Evolutionary conservation across 2,888 invertebrate genomes (phyloP).

Genomic region (Marasmarcha lunaedactyla): DNA sequence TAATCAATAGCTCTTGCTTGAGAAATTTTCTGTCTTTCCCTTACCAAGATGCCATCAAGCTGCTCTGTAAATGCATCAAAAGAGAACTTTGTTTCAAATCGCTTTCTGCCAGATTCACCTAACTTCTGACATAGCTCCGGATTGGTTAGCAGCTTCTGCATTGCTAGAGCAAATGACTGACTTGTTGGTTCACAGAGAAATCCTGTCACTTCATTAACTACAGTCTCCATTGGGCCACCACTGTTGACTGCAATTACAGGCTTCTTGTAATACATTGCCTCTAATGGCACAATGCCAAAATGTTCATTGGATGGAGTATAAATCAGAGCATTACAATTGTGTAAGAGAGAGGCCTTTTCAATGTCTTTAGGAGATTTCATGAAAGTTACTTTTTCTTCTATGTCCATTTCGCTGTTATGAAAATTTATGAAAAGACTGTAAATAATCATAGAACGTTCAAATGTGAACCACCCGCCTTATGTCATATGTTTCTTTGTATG

Average conservation of each 20-base stretch:
- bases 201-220: slow-evolving; percentile 83
- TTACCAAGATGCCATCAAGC: slow-evolving; percentile 68
- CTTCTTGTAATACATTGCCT: slow-evolving; percentile 94
- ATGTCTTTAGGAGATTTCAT: slow-evolving; percentile 89
- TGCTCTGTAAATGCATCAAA: slow-evolving; percentile 82
- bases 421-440: too few relatives aligned
- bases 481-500: too few relatives aligned
- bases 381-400: slow-evolving; percentile 82
- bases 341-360: slow-evolving; percentile 85
- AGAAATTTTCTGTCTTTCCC: slow-evolving; percentile 52
- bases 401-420: slow-evolving; percentile 72
- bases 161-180: slow-evolving; percentile 81
- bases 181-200: slow-evolving; percentile 80
- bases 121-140: slow-evolving; percentile 72
- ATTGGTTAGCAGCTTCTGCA: slow-evolving; percentile 76
- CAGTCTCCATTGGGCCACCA: slow-evolving; percentile 96
- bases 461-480: too few relatives aligned
- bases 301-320: slow-evolving; percentile 98
- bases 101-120: slow-evolving; percentile 80
- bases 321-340: slow-evolving; percentile 80
- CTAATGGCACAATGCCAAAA: slow-evolving; percentile 98
- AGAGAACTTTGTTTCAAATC: slow-evolving; percentile 85
- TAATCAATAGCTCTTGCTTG: slow-evolving; percentile 48
- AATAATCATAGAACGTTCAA: too few relatives aligned
- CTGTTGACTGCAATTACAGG: slow-evolving; percentile 96